Base-by-base conservation (phyloP, 2,888 invertebrate genomes). In the Platerodrilus igneus region DNA sequence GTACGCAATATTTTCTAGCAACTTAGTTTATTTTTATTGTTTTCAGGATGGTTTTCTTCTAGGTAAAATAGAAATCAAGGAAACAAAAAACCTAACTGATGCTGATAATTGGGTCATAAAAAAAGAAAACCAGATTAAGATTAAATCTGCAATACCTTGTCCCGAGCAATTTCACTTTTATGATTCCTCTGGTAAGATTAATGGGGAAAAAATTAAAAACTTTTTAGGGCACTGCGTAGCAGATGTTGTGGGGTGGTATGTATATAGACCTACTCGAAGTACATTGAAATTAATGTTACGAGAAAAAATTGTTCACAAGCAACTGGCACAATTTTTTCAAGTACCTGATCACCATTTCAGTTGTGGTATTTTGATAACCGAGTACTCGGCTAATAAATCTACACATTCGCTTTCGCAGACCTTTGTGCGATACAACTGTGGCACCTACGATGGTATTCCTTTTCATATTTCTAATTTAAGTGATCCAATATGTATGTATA, bases 21-120 rank as follows among this genome's bases (percentile, higher is more conserved):
- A 27, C 16, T 45, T 37, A 34, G 27, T 19, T 45, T 18, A 28
- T 34, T 14, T 2, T 9, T 6, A 14, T 11, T 19, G 15, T 48
- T 67, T 68, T 21, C 44, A 75, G 75, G 69, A 73, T 57, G 83
- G 83, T 8, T 81, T 83, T 60, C 69, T 83, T 17, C 68, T 82
- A 25, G 83, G 83, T 7, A 77, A 81, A 56, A 71, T 79, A 8
- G 70, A 76, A 25, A 73, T 76, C 26, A 76, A 75, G 64, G 74
- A 80, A 52, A 78, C 77, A 3, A 79, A 77, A 62, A 78, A 78
- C 38, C 79, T 82, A 58, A 83, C 83, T 3, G 83, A 83, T 60
- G 74, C 77, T 9, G 79, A 81, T 44, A 78, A 76, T 55, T 74
- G 77, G 52, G 73, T 78, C 36, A 72, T 79, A 30, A 72, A 76